Conservation (phyloP, 2,888 invertebrate genomes). For the Hartigia nigra region DNA sequence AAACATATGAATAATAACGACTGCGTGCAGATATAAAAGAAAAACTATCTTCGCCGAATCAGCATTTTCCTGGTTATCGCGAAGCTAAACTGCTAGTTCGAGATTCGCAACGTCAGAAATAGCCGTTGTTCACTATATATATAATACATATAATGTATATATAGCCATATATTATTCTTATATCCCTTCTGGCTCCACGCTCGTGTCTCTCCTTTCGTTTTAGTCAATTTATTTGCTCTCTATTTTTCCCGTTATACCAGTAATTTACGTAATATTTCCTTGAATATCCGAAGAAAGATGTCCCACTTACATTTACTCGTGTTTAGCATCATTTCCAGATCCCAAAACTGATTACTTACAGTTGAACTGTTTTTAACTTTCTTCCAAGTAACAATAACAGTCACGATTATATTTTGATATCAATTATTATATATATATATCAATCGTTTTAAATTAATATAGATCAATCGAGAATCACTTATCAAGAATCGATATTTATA, state of each 20-base stretch:
- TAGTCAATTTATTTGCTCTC: neutral
- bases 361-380: neutral
- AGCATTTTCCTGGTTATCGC: neutral
- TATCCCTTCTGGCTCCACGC: neutral
- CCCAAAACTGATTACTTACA: neutral
- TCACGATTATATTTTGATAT: neutral
- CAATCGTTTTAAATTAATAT: neutral
- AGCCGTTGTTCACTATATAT: neutral
- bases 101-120: neutral
- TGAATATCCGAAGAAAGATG: neutral
- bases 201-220: neutral
- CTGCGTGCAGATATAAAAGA: neutral
- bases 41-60: neutral
- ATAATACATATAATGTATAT: neutral
- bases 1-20: neutral
- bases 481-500: neutral
- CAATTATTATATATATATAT: neutral
- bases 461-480: neutral
- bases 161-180: neutral
- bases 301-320: neutral
- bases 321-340: neutral
- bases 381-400: neutral
- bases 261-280: neutral
- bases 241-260: neutral
- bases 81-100: neutral